Evolutionary conservation across 2,113 vertebrate species (phyloP).

Genomic region (Pygathrix nemaeus): DNA sequence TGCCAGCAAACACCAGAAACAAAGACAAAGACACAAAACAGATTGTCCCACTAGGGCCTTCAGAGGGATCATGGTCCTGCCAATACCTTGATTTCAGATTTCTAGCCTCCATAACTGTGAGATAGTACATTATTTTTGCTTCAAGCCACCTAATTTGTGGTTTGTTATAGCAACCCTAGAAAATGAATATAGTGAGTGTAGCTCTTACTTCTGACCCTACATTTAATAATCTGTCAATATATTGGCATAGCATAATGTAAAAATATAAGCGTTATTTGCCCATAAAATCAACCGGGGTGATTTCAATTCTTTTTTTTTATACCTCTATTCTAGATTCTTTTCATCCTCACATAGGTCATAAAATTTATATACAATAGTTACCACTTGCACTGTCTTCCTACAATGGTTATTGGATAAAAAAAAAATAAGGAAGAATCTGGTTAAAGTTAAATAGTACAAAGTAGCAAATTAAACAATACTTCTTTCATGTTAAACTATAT

Average conservation of each 20-base stretch:
- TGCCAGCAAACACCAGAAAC: neutral
- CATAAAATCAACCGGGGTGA: neutral
- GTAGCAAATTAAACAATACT: conserved; percentile 17
- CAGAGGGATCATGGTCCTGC: neutral
- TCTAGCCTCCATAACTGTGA: neutral
- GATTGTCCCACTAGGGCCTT: neutral
- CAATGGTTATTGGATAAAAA: neutral
- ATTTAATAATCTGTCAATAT: neutral
- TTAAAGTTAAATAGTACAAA: conserved; percentile 19
- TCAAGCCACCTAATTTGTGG: neutral
- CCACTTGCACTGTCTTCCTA: neutral
- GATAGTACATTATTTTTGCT: neutral
- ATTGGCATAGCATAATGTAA: neutral
- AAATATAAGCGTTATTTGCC: neutral
- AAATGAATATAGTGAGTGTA: neutral
- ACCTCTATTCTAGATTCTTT: neutral
- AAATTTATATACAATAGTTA: neutral
- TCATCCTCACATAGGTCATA: neutral
- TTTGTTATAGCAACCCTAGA: neutral
- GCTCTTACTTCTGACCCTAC: neutral
- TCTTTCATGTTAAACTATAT: neutral
- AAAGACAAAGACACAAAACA: neutral
- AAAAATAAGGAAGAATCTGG: neutral
- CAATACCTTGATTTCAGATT: neutral
- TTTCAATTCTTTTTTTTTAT: neutral